Base-by-base conservation (phyloP, 2,888 invertebrate genomes). In the Cheilosia pagana region DNA sequence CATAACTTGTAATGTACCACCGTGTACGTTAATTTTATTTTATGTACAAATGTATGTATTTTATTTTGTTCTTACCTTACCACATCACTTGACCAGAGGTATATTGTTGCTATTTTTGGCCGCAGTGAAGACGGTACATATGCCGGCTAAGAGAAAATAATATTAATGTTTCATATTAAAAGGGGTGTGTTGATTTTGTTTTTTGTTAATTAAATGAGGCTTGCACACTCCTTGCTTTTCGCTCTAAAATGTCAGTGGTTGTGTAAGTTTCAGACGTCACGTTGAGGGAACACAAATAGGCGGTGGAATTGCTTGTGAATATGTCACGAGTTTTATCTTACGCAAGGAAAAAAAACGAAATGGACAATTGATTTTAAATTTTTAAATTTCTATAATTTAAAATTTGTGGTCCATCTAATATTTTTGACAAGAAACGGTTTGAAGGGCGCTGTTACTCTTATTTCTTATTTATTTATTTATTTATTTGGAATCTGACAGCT, bases 131-230 rank as follows among this genome's bases (percentile, higher is more conserved):
- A 35, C 3, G 35, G 12, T 60, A 62, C 71, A 53, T 74, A 45
- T 55, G n/a, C 16, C 16, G 39, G 35, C 19, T n/a, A 25, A 45
- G n/a, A 16, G 16, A 43, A 43, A 35, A 35, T 3, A 2, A 35
- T 35, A 10, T 19, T 45, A 35, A 43, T 53, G 35, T 72, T 19
- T 39, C 43, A 45, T 39, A 68, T 45, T 53, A 31, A 62, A 72
- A 62, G 62, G 53, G 72, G 62, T 68, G 68, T 72, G 50, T 60
- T 39, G 6, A n/a, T 41, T 41, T 41, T n/a, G n/a, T 41, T 5
- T 6, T n/a, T 41, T 14, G n/a, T 41, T n/a, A 5, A 6, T 6
- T 0, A 12, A 35, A 35, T 12, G 35, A 31, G 2, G 31, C 8
- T 8, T 31, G 3, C 35, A 12, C 12, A 12, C 35, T 3, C 3